Evolutionary conservation across 1,140 invertebrate genomes (phyloP), one percentile per base, ranked within the genome.

Genomic region (Ceratosolen fusciceps): DNA sequence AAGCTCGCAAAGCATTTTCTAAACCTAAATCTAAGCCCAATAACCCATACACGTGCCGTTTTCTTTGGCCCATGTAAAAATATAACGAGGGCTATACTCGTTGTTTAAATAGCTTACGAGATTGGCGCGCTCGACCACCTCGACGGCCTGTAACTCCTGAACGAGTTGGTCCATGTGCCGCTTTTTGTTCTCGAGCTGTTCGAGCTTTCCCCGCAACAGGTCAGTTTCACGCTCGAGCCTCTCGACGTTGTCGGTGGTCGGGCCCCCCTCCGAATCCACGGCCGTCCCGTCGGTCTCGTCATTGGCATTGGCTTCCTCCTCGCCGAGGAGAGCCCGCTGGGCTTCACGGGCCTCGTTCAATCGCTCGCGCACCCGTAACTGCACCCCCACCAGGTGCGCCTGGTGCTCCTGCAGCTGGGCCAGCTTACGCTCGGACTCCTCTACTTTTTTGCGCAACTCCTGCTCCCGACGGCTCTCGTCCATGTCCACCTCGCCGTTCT

Each of bases 121-220:
- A 47, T 86, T 87, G 10, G 75, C 84, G 54, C 82, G 82, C 14
- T 88, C 88, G 14, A 81, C 84, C 9, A 86, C 37, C 67, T 89
- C 87, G 39, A 84, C 84, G 9, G 84, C 83, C 70, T 90, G 88
- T 1, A 90, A 79, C 77, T 90, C 88, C n/a, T 88, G 84, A 39
- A 90, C 85, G 34, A 91, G 82, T 31, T 87, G 87, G 79, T 90
- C 89, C 88, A 91, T 90, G 39, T 86, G 86, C 62, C 86, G 86
- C 62, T 91, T 90, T 31, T 90, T 91, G 47, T 82, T 84, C 75
- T 90, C 88, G 8, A 90, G 83, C 54, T 87, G 84, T 10, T 85
- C 85, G 8, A 91, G 82, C 82, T 90, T 91, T 34, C 82, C 85
- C 49, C 86, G 82, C 2, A 91, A 71, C 0, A 72, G 85, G 8